Evolutionary conservation across 37 sponge, comb jelly and placozoan species (phyloP), one percentile per base, ranked within the genome.

Genomic region (Cliona cf. orientalis): DNA sequence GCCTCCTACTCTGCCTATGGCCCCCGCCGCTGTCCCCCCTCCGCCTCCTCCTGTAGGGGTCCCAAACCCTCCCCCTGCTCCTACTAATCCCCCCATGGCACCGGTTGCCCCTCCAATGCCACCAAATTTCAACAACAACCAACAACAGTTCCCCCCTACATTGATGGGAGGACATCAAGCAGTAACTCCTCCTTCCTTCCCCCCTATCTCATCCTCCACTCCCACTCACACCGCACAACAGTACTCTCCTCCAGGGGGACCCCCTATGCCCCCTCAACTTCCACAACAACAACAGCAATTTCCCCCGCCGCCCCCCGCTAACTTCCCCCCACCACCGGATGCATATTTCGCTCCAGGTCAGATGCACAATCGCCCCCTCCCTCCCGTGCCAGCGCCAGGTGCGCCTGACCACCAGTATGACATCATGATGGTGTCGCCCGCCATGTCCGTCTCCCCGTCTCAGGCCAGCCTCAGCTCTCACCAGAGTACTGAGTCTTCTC

Each of bases 401-500:
- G 69, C 56, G 14, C 38, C 35, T 5, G 46, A 68, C 66, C 25
- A 40, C 25, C 43, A 46, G 35, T 38, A 38, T 34, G 49, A 67
- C 9, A 46, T 69, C 0, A 34, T 49, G 9, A 33, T 57, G 9
- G 2, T n/a, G 64, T 5, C 59, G 7, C 35, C 59, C 3, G 32
- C 71, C 6, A 37, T 69, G 59, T 71, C 81, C 0, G 60, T 69
- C 42, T 80, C 71, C 26, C 72, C 73, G 1, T 82, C 82, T 0
- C 62, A 72, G 37, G 63, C 23, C 3, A 71, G 72, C 46, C 62
- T 72, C 45, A 63, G 62, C 34, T 82, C 82, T 29, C 82, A 63
- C 43, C 69, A 71, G 9, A 71, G 81, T n/a, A 26, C 58, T 36
- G 70, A 80, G 44, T 71, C 73, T 25, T 55, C 62, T 1, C 73